Conservation (phyloP, 2,888 invertebrate genomes). For the Drosophila longiperda region DNA sequence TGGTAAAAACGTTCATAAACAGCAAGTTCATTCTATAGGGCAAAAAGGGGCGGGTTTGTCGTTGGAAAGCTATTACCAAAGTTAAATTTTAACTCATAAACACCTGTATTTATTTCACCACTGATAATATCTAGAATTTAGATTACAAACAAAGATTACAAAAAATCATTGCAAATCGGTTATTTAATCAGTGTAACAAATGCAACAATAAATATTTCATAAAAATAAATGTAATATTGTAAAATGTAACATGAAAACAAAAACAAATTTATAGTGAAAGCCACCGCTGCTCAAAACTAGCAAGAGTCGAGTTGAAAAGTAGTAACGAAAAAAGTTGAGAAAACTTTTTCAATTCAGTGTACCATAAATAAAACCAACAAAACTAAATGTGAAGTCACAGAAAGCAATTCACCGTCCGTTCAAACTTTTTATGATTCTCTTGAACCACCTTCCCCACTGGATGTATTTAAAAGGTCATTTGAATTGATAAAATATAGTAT, state of each 20-base stretch:
- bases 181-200: not conserved
- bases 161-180: not conserved
- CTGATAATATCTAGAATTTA: slow-evolving; percentile 1
- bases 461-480: slow-evolving; percentile 37
- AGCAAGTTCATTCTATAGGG: slow-evolving; percentile 18
- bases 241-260: not conserved
- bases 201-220: not conserved
- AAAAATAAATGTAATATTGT: not conserved
- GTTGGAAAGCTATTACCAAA: slow-evolving; percentile 14
- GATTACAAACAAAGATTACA: no score
- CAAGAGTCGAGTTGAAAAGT: slow-evolving; percentile 22
- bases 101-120: slow-evolving; percentile 20
- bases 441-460: not conserved
- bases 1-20: slow-evolving; percentile 59
- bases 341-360: slow-evolving; percentile 42
- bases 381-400: slow-evolving; percentile 16
- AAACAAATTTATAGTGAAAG: not conserved
- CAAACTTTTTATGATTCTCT: slow-evolving; percentile 29
- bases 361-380: not conserved
- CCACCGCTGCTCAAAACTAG: slow-evolving; percentile 1
- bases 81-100: slow-evolving; percentile 7
- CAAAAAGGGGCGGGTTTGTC: slow-evolving; percentile 7
- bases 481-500: slow-evolving; percentile 4
- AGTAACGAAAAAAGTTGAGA: slow-evolving; percentile 1
- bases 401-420: slow-evolving; percentile 32